phyloP scores from a whole-genome alignment of 1,140 invertebrate species.

The Leguminivora glycinivorella region DNA sequence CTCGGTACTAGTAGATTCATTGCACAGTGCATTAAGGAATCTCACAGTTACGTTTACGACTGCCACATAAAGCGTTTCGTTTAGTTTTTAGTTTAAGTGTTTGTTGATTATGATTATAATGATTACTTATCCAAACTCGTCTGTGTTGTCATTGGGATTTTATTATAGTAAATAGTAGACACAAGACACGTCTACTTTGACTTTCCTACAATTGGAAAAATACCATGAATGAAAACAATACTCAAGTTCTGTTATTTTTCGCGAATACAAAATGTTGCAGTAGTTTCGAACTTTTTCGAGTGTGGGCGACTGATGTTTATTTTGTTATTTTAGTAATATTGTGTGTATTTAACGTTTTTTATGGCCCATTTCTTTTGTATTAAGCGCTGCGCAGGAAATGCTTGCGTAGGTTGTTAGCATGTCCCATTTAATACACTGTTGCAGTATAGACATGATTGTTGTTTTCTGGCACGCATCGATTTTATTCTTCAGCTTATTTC shows the following conservation, averaged over 20 bases:
- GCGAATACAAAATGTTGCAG: neutral
- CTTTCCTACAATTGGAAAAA: neutral
- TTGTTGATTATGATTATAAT: neutral
- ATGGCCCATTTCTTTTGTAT: conserved; percentile 34
- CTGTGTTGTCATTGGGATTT: too few relatives aligned
- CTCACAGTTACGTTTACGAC: neutral
- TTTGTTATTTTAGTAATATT: conserved; percentile 36
- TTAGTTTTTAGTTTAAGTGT: neutral
- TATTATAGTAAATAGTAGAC: too few relatives aligned
- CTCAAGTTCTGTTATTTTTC: neutral
- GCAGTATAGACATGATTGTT: neutral
- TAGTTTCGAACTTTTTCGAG: conserved; percentile 16
- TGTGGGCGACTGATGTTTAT: conserved; percentile 41
- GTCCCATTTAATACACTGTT: conserved; percentile 47
- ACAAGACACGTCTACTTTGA: too few relatives aligned
- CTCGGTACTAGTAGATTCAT: neutral
- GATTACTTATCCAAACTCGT: too few relatives aligned
- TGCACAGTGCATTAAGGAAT: conserved; percentile 18
- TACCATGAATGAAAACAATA: neutral
- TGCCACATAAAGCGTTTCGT: neutral
- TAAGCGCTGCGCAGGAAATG: conserved; percentile 48
- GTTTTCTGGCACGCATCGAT: neutral
- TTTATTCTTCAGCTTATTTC: neutral
- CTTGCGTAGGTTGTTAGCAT: conserved; percentile 40
- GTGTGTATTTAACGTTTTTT: conserved; percentile 47